Evolutionary conservation across 2,888 invertebrate genomes (phyloP).

Genomic region (Aricia artaxerxes): DNA sequence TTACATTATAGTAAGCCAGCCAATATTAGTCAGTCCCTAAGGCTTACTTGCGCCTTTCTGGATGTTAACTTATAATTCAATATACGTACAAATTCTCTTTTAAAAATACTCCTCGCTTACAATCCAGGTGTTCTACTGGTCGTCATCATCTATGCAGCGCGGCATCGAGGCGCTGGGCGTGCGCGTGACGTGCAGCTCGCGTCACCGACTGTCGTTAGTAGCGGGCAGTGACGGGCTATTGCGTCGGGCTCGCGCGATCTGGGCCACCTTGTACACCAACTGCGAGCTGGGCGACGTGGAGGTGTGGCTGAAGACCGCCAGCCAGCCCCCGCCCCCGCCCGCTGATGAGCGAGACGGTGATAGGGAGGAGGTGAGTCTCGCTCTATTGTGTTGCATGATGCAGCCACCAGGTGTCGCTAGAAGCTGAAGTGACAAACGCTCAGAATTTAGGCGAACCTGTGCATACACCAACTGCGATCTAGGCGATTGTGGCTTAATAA

Average conservation of each 20-base stretch:
- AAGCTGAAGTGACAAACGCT: too few species aligned
- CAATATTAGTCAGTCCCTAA: too few species aligned
- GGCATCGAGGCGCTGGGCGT: conserved; percentile 93
- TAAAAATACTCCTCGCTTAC: not conserved
- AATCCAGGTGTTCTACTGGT: conserved; percentile 93
- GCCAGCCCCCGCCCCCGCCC: not conserved
- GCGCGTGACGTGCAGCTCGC: conserved; percentile 89
- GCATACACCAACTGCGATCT: too few species aligned
- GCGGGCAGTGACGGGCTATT: conserved; percentile 90
- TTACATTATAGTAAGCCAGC: too few species aligned
- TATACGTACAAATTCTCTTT: too few species aligned
- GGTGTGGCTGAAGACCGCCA: conserved; percentile 92
- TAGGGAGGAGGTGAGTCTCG: not conserved
- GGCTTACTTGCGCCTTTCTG: too few species aligned
- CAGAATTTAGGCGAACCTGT: too few species aligned
- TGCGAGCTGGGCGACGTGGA: conserved; percentile 95
- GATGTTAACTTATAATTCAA: too few species aligned
- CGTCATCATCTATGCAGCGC: conserved; percentile 96
- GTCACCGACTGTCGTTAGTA: conserved; percentile 86
- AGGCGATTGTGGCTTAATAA: too few species aligned
- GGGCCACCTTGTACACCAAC: conserved; percentile 96
- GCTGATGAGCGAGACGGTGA: conserved; percentile 5
- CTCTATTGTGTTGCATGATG: not conserved
- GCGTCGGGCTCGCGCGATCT: conserved; percentile 91
- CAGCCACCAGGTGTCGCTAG: too few species aligned